Conservation (phyloP, 53 echinoderm and acorn worm species). For the Holothuria leucospilota region DNA sequence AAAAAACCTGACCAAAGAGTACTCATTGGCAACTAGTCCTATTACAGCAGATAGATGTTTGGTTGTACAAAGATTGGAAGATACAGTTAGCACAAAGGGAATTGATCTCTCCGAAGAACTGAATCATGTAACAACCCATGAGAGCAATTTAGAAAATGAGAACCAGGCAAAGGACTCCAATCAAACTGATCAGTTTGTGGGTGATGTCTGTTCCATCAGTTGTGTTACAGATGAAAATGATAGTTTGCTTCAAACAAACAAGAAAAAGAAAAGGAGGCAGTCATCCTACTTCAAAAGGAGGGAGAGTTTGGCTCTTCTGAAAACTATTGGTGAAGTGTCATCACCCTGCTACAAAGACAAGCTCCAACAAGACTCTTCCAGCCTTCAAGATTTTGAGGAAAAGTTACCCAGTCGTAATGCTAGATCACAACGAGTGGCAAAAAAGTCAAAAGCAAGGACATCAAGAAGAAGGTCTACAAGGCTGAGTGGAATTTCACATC, state of each 20-base stretch:
- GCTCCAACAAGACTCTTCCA: background rate
- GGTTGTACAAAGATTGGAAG: too few species aligned
- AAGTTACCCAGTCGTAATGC: too few species aligned
- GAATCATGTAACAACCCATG: too few species aligned
- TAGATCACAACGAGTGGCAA: background rate
- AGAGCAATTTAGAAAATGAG: too few species aligned
- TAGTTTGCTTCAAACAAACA: background rate
- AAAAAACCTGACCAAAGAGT: slow-evolving; percentile 11
- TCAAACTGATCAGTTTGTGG: too few species aligned
- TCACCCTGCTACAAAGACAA: background rate
- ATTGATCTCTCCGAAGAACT: too few species aligned
- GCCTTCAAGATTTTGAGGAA: background rate
- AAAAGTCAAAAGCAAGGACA: background rate
- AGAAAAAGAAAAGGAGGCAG: slow-evolving; percentile 11
- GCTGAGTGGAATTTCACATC: slow-evolving; percentile 26
- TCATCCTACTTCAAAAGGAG: slow-evolving; percentile 4
- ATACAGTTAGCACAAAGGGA: too few species aligned
- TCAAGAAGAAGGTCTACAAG: slow-evolving; percentile 14
- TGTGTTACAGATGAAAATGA: too few species aligned
- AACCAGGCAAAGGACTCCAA: too few species aligned
- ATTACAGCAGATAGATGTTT: too few species aligned
- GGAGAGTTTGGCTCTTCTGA: slow-evolving; percentile 28
- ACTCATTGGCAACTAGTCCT: too few species aligned
- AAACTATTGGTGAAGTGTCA: slow-evolving; percentile 24
- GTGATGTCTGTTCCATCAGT: too few species aligned